A percentile compares a stretch with the other conserved stretches of the same genome.
phyloP scores from a whole-genome alignment of 2,888 invertebrate genomes.

The Phymatocera aterrima region DNA sequence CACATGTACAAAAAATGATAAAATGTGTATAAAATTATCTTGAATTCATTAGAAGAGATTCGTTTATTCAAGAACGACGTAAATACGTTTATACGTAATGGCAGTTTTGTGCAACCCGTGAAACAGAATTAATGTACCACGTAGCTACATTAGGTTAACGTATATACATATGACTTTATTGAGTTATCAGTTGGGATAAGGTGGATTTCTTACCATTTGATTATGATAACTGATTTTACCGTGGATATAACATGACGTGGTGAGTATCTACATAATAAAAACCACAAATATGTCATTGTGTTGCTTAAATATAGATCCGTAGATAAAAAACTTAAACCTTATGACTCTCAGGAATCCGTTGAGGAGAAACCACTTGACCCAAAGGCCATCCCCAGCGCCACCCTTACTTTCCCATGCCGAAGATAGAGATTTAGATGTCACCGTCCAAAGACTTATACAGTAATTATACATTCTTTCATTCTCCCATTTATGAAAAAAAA shows the following conservation, averaged over 20 bases:
- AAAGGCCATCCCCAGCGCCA: slow-evolving; percentile 68
- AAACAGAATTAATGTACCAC: slow-evolving; percentile 11
- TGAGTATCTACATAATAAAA: slow-evolving; percentile 4
- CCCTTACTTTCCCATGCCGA: slow-evolving; percentile 67
- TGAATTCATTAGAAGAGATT: background rate
- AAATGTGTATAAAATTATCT: background rate
- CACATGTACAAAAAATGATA: background rate
- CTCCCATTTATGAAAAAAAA: background rate
- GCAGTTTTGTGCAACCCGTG: background rate
- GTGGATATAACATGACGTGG: slow-evolving; percentile 45
- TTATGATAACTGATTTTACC: slow-evolving; percentile 35
- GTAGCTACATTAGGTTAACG: slow-evolving; percentile 5
- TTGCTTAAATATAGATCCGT: background rate
- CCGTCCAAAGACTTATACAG: slow-evolving; percentile 71
- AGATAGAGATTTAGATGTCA: slow-evolving; percentile 69
- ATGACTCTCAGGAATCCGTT: slow-evolving; percentile 70
- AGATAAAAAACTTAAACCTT: background rate
- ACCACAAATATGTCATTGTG: background rate
- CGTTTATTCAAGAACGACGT: slow-evolving; percentile 19
- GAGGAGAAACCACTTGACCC: slow-evolving; percentile 65
- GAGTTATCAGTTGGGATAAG: slow-evolving; percentile 35
- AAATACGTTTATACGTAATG: slow-evolving; percentile 32
- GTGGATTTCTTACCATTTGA: slow-evolving; percentile 8
- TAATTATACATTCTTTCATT: slow-evolving; percentile 51
- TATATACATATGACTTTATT: background rate